A percentile compares a stretch with the other conserved stretches of the same genome.
Conservation (phyloP, 2,797 vertebrate species). For the Lepidocolaptes lacrymiger region DNA sequence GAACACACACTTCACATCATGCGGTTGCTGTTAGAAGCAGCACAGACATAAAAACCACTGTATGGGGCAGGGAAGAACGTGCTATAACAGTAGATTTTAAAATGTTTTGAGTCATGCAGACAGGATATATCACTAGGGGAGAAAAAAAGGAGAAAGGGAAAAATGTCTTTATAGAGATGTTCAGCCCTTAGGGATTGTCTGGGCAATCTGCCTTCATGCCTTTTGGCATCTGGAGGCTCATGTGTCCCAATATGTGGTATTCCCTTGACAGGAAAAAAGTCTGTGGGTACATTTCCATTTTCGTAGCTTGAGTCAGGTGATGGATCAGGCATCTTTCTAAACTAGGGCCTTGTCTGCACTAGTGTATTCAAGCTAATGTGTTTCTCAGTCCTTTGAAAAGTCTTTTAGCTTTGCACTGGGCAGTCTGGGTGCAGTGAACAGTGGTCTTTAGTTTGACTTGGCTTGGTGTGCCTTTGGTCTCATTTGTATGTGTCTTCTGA, state of each 20-base stretch:
- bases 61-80: not conserved
- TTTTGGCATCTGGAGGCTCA: not conserved
- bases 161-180: not conserved
- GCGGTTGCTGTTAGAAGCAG: not conserved
- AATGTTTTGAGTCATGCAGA: not conserved
- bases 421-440: not conserved
- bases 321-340: not conserved
- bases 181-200: not conserved
- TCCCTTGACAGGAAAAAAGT: not conserved
- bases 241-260: not conserved
- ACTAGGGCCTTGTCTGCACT: not conserved
- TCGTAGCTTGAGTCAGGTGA: not conserved
- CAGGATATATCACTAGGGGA: not conserved
- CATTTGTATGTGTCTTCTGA: not conserved
- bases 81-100: not conserved
- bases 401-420: not conserved
- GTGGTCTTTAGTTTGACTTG: not conserved
- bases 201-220: not conserved
- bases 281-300: not conserved
- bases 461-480: not conserved
- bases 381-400: not conserved
- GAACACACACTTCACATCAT: not conserved
- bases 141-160: not conserved
- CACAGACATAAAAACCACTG: not conserved
- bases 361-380: not conserved